A percentile compares a stretch with the other conserved stretches of the same genome.
Evolutionary conservation across 2,797 vertebrate genomes (phyloP).

Genomic region (Channallabes apus): DNA sequence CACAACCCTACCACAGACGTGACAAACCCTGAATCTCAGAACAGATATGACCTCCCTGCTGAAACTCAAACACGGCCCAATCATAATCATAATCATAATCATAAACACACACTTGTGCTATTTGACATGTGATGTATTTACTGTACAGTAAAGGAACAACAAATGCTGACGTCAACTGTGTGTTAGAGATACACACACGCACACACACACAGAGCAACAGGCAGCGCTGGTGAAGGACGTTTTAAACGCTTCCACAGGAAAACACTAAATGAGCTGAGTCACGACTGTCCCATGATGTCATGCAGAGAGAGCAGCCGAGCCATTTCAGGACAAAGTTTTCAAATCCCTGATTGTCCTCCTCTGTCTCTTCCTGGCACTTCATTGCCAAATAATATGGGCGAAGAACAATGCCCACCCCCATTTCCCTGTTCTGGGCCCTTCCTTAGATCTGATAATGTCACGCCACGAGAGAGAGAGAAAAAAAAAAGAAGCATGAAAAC

Average conservation of each 20-base stretch:
- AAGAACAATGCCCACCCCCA: not conserved
- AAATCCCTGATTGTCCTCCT: conserved; percentile 36
- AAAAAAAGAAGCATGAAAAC: not conserved
- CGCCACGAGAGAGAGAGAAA: not conserved
- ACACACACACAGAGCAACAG: not conserved
- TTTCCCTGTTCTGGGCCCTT: conserved; percentile 13
- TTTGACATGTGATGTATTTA: not conserved
- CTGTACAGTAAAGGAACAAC: conserved; percentile 16
- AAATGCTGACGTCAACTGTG: not conserved
- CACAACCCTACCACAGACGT: conserved; percentile 24
- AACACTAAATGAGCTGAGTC: conserved; percentile 44
- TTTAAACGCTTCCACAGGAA: conserved; percentile 37
- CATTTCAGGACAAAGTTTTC: conserved; percentile 41
- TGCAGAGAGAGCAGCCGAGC: conserved; percentile 37
- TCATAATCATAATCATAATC: conserved; percentile 14
- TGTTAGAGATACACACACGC: not conserved
- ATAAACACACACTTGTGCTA: conserved; percentile 23
- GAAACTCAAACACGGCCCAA: conserved; percentile 39
- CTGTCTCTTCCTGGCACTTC: conserved; percentile 25
- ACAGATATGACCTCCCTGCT: conserved; percentile 49
- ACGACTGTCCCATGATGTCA: conserved; percentile 37
- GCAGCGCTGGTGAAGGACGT: conserved; percentile 33
- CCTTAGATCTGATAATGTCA: conserved; percentile 39
- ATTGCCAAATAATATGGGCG: not conserved
- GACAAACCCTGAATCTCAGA: conserved; percentile 37